phyloP scores from a whole-genome alignment of 2,113 vertebrate species.

The Hippolais icterina region DNA sequence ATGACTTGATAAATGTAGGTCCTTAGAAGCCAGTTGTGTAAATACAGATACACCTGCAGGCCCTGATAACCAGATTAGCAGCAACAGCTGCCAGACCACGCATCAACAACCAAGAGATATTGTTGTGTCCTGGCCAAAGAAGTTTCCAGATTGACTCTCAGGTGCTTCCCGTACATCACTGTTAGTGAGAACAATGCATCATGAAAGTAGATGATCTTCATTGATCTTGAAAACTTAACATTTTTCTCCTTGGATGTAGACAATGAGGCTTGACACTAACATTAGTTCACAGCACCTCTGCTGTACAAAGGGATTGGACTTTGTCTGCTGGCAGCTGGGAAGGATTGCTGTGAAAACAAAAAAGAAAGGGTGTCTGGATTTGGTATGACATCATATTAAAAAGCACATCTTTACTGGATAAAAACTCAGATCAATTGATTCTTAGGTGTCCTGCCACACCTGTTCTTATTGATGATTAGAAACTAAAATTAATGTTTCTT shows the following conservation, averaged over 20 bases:
- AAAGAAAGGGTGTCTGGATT: background rate
- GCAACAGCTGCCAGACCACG: constrained; percentile 61
- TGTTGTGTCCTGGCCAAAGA: constrained; percentile 52
- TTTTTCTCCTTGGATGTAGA: constrained; percentile 11
- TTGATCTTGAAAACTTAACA: constrained; percentile 35
- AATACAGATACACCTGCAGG: constrained; percentile 65
- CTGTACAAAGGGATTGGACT: constrained; percentile 6
- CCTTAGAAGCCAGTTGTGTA: constrained; percentile 70
- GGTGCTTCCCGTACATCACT: constrained; percentile 62
- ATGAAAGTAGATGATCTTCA: constrained; percentile 40
- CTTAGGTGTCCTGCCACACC: background rate
- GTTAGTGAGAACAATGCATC: constrained; percentile 42
- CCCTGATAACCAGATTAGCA: constrained; percentile 68
- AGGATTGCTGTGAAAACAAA: background rate
- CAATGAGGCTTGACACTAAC: background rate
- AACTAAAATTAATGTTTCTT: background rate
- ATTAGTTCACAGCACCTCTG: background rate
- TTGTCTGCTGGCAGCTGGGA: background rate
- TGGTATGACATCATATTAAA: constrained; percentile 22
- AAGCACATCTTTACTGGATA: background rate
- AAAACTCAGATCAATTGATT: background rate
- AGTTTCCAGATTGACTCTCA: constrained; percentile 61
- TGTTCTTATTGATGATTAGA: constrained; percentile 23
- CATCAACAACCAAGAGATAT: constrained; percentile 54
- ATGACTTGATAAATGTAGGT: constrained; percentile 55